phyloP scores from a whole-genome alignment of 2,888 invertebrate species.

The Electrophaes corylata region DNA sequence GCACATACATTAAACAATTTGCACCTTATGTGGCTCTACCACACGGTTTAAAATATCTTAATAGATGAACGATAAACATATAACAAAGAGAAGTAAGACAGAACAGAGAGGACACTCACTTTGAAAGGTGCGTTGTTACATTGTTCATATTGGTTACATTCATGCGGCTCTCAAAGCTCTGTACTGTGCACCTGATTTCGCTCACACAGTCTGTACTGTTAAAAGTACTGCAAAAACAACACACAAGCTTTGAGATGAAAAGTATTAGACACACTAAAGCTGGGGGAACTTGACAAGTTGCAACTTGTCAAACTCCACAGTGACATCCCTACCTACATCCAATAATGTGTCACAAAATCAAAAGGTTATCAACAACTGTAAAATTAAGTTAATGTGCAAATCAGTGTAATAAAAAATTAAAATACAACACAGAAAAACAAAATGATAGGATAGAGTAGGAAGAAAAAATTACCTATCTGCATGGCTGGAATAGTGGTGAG shows the following conservation, averaged over 20 bases:
- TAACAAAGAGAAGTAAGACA: conserved; percentile 31
- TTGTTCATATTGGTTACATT: conserved; percentile 78
- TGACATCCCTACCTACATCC: conserved; percentile 30
- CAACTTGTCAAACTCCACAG: conserved; percentile 10
- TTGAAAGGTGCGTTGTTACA: conserved; percentile 73
- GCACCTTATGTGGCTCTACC: neutral
- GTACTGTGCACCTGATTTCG: conserved; percentile 76
- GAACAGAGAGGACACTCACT: conserved; percentile 68
- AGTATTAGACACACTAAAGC: conserved; percentile 25
- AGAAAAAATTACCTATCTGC: conserved; percentile 67
- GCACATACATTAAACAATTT: conserved; percentile 28
- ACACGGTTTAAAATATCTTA: conserved; percentile 14
- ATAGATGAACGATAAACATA: conserved; percentile 21
- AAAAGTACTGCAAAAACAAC: conserved; percentile 83
- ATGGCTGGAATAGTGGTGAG: conserved; percentile 77
- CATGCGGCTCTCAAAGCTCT: conserved; percentile 81
- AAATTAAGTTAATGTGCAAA: conserved; percentile 38
- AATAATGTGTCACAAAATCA: conserved; percentile 32
- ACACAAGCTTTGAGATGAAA: conserved; percentile 39
- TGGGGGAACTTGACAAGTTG: conserved; percentile 4
- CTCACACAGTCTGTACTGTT: conserved; percentile 82
- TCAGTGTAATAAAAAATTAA: conserved; percentile 38
- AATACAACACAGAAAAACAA: conserved; percentile 28
- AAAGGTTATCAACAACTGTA: conserved; percentile 22
- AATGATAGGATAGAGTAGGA: conserved; percentile 30